A percentile compares a stretch with the other conserved stretches of the same genome.
Evolutionary conservation across 2,888 invertebrate species (phyloP).

Genomic region (Villa cingulata): DNA sequence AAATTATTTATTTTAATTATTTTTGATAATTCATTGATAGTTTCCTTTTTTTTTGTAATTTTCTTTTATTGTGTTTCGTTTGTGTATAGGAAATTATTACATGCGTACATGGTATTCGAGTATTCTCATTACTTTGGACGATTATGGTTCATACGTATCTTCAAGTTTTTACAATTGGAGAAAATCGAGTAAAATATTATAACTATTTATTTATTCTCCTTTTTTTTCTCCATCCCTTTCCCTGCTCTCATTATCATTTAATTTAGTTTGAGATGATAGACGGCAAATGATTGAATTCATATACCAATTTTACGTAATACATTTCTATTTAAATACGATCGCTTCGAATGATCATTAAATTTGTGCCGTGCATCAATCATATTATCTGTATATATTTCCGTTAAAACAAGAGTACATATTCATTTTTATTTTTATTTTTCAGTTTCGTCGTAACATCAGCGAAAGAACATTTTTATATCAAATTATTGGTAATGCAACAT

Average conservation of each 20-base stretch:
- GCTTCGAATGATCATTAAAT: too few species aligned
- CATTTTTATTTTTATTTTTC: slow-evolving; percentile 20
- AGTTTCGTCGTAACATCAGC: slow-evolving; percentile 55
- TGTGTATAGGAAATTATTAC: slow-evolving; percentile 48
- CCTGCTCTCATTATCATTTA: too few species aligned
- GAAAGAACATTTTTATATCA: slow-evolving; percentile 68
- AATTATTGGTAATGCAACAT: slow-evolving; percentile 71
- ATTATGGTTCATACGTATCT: slow-evolving; percentile 76
- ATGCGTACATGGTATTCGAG: slow-evolving; percentile 64
- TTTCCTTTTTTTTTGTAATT: neutral
- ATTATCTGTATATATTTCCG: too few species aligned
- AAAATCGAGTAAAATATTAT: slow-evolving; percentile 43
- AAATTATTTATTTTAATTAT: neutral
- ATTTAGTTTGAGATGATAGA: too few species aligned
- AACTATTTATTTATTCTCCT: too few species aligned
- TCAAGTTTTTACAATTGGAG: slow-evolving; percentile 63
- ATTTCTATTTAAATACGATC: too few species aligned
- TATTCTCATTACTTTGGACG: slow-evolving; percentile 67
- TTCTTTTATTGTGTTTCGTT: too few species aligned
- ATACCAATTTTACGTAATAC: too few species aligned
- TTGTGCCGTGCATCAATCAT: too few species aligned
- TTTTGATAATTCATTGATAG: neutral
- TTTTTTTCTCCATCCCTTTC: too few species aligned
- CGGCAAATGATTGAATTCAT: too few species aligned
- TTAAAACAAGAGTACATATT: too few species aligned